Evolutionary conservation across 2,113 vertebrate genomes (phyloP), one percentile per base, ranked within the genome.

Genomic region (Plestiodon gilberti): DNA sequence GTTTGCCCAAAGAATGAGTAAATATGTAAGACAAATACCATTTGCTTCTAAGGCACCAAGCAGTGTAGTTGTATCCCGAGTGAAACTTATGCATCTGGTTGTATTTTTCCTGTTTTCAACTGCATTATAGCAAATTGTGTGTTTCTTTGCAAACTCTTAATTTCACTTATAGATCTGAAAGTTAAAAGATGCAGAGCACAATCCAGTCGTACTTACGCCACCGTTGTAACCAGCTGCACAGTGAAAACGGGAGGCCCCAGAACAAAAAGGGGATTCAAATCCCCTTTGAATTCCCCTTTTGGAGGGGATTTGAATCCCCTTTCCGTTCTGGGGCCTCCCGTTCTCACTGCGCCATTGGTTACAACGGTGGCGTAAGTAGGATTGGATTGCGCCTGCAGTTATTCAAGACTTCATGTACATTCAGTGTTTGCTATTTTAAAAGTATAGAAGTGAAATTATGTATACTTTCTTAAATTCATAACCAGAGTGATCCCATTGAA

Each of bases 1-100:
- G 6, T 65, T 40, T n/a, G 35, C 25, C 61, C n/a, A 4, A 48
- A 80, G 35, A 23, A 28, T 43, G 14, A 62, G 25, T 62, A 8
- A 76, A 70, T 78, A 17, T 65, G 84, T 91, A 93, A 88, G 87
- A 88, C 76, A 86, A 85, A 23, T 80, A 70, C 55, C 17, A 82
- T 86, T n/a, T 52, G 22, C 48, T 70, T 88, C 1, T 71, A 59
- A 38, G 25, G 0, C 74, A 43, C n/a, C n/a, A 73, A 57, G 48
- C 40, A 88, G 14, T 83, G 83, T 40, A 83, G 11, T 61, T 81
- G 6, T 75, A 23, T 82, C n/a, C 69, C 4, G 77, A 43, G 18
- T 59, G 48, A 77, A 76, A 4, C 91, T 14, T 89, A 48, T 90
- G 23, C 59, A 77, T 57, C 81, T 14, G 38, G 11, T 64, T 80